These are phyloP conservation scores for Andrena flavipes DNA, from an alignment of 2,888 invertebrate species.

Conservation along the genomic window DNA sequence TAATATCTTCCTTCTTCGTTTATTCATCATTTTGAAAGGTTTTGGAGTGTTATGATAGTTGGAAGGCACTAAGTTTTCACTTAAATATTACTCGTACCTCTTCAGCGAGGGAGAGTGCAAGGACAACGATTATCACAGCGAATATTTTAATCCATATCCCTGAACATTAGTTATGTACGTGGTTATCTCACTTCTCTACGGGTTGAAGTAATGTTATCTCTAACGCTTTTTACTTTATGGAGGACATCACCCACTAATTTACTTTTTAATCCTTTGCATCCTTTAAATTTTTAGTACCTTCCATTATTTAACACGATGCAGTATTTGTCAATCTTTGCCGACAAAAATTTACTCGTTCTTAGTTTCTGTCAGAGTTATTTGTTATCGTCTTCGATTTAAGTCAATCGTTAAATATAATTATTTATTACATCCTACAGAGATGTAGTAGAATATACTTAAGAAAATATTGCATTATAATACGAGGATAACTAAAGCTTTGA, in stretches of 20 bases:
- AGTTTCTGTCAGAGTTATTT: background rate
- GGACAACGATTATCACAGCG: conserved; percentile 18
- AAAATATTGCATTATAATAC: too few species aligned
- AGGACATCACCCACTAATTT: conserved; percentile 15
- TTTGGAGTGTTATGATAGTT: background rate
- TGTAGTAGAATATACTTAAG: too few species aligned
- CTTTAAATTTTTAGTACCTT: conserved; percentile 13
- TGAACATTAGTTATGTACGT: conserved; percentile 40
- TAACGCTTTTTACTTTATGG: background rate
- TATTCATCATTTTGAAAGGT: too few species aligned
- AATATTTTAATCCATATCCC: conserved; percentile 43
- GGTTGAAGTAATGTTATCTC: conserved; percentile 42
- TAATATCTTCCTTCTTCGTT: background rate
- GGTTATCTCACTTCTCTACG: conserved; percentile 34
- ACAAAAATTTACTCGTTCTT: background rate
- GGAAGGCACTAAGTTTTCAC: background rate
- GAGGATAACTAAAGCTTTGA: too few species aligned
- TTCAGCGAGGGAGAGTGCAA: background rate
- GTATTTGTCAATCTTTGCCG: background rate
- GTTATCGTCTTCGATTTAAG: too few species aligned
- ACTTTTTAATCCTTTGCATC: conserved; percentile 19
- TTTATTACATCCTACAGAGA: too few species aligned
- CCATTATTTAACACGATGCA: background rate
- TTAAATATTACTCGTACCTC: background rate
- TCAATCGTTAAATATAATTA: too few species aligned